Evolutionary conservation across 2,797 vertebrate species (phyloP).

Genomic region (Onychomys arenicola): DNA sequence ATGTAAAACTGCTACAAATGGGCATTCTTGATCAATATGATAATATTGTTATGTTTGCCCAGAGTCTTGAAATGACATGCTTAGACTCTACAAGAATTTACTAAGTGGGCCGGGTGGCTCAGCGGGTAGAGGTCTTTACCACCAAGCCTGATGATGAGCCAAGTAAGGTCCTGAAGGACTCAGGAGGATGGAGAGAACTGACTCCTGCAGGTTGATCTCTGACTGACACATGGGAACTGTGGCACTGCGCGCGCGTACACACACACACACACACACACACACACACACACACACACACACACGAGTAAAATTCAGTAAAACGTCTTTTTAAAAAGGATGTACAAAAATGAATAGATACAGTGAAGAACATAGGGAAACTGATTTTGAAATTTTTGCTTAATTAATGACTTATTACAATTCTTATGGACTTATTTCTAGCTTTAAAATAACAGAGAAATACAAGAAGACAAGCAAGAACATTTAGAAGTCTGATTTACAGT

Average conservation of each 20-base stretch:
- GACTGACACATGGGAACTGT: background rate
- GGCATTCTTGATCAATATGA: background rate
- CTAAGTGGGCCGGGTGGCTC: background rate
- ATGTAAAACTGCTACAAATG: background rate
- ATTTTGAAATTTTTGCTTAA: conserved; percentile 32
- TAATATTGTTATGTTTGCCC: background rate
- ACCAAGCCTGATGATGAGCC: too few relatives aligned
- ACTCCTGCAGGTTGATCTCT: background rate
- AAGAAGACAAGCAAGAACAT: conserved; percentile 23
- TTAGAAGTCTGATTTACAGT: background rate
- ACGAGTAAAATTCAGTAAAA: background rate
- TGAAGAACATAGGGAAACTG: background rate
- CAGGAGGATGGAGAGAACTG: background rate
- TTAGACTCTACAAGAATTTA: background rate
- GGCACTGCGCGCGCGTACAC: too few relatives aligned
- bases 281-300: background rate
- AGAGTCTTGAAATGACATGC: background rate
- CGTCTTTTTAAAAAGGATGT: background rate
- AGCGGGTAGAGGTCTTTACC: background rate
- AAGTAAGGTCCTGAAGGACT: background rate
- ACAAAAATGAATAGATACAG: background rate
- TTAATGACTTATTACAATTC: conserved; percentile 15
- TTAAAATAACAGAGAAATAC: conserved; percentile 3
- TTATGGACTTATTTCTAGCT: background rate
- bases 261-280: background rate